phyloP scores from a whole-genome alignment of 2,797 vertebrate species.

The Capromys pilorides region DNA sequence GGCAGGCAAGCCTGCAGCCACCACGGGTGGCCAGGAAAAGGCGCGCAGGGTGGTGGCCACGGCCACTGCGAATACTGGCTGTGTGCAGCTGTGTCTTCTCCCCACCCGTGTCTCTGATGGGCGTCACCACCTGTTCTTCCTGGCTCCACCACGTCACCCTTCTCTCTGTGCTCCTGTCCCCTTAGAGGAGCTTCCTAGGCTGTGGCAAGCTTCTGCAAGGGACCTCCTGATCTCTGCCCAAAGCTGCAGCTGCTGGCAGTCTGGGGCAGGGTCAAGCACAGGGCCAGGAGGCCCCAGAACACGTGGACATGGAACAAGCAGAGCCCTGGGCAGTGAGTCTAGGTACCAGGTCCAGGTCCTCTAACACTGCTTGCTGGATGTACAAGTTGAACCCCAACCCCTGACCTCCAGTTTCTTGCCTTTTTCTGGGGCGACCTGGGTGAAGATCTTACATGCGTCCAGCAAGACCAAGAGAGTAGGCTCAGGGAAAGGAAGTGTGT shows the following conservation, averaged over 20 bases:
- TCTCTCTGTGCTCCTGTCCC: neutral
- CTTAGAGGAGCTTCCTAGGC: neutral
- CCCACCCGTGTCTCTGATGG: neutral
- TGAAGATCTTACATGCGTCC: neutral
- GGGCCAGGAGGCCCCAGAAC: neutral
- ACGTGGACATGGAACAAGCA: fast-evolving
- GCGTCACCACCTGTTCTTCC: neutral
- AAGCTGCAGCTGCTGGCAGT: neutral
- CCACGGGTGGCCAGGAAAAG: neutral
- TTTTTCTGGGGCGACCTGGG: neutral
- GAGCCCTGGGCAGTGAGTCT: neutral
- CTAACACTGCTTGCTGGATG: neutral
- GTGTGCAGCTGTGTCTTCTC: neutral
- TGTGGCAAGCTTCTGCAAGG: neutral
- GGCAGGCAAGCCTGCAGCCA: neutral
- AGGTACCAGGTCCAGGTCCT: neutral
- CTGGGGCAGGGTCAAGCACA: neutral
- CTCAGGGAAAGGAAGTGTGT: neutral
- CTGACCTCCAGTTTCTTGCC: neutral
- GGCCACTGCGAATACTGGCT: neutral
- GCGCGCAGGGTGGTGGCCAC: fast-evolving
- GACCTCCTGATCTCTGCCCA: neutral
- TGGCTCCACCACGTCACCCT: fast-evolving
- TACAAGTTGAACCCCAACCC: neutral
- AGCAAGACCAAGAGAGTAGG: neutral